Evolutionary conservation across 2,888 invertebrate species (phyloP).

Genomic region (Pyrocoelia pectoralis): DNA sequence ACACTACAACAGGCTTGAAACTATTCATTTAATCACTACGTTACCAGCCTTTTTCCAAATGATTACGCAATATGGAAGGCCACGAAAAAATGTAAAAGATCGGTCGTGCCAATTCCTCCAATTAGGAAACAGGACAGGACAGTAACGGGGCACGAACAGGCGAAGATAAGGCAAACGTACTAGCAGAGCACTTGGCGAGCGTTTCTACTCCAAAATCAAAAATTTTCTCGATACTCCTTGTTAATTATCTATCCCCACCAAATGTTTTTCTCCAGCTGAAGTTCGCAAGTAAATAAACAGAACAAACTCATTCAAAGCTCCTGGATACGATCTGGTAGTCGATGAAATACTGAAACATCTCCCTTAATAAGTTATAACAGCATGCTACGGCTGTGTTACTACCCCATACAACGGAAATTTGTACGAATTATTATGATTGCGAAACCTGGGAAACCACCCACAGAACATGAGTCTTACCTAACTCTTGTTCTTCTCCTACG

Average conservation of each 20-base stretch:
- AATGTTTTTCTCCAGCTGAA: background rate
- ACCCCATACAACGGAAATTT: no score
- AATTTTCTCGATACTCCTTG: no score
- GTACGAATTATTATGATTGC: no score
- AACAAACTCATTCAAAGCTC: constrained; percentile 6
- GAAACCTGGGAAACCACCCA: no score
- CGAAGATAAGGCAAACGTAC: background rate
- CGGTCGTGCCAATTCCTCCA: constrained; percentile 7
- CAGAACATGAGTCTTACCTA: no score
- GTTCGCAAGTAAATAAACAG: constrained; percentile 5
- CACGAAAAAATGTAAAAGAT: background rate
- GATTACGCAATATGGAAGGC: constrained; percentile 3
- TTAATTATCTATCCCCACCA: no score
- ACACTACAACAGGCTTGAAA: background rate
- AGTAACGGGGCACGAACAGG: background rate
- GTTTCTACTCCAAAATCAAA: background rate
- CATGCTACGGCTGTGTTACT: no score
- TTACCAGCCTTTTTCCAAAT: background rate
- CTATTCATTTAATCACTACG: background rate
- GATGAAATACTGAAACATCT: background rate
- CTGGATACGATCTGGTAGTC: background rate
- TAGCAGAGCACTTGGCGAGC: background rate
- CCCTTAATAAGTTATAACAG: no score
- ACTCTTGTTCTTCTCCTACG: no score
- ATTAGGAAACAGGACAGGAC: background rate